A percentile compares a stretch with the other conserved stretches of the same genome.
Conservation (phyloP, 2,797 vertebrate genomes). For the Peromyscus eremicus region DNA sequence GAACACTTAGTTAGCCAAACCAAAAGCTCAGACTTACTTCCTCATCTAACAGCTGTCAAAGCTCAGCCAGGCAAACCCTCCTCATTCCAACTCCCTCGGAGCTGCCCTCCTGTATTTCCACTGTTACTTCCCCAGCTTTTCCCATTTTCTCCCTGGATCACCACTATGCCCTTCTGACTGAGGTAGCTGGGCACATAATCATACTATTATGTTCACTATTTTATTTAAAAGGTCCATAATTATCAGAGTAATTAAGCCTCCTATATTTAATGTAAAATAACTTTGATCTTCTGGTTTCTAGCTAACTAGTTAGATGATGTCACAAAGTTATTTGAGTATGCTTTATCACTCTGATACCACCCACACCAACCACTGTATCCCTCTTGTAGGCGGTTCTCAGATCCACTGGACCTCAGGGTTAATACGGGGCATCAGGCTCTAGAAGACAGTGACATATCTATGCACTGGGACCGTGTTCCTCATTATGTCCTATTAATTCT, state of each 20-base stretch:
- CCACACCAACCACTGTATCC: neutral
- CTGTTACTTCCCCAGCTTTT: neutral
- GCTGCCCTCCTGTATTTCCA: neutral
- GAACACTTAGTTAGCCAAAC: neutral
- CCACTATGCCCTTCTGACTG: neutral
- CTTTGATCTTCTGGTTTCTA: neutral
- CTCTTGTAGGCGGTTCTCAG: neutral
- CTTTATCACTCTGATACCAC: neutral
- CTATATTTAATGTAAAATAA: slow-evolving; percentile 51
- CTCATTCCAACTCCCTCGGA: slow-evolving; percentile 11
- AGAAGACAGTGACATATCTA: neutral
- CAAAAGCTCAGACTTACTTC: neutral
- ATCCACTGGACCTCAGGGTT: neutral
- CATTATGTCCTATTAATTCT: neutral
- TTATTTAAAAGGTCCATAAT: slow-evolving; percentile 48
- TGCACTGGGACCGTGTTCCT: neutral
- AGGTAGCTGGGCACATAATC: neutral
- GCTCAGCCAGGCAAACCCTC: neutral
- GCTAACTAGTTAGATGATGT: neutral
- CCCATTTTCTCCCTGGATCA: neutral
- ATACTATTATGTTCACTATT: neutral
- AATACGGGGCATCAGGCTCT: neutral
- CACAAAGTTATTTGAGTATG: neutral
- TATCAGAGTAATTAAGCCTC: slow-evolving; percentile 9
- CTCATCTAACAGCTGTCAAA: neutral